These are phyloP conservation scores for Carterocephalus palaemon DNA, from an alignment of 2,888 invertebrate genomes.

Conservation along the genomic window DNA sequence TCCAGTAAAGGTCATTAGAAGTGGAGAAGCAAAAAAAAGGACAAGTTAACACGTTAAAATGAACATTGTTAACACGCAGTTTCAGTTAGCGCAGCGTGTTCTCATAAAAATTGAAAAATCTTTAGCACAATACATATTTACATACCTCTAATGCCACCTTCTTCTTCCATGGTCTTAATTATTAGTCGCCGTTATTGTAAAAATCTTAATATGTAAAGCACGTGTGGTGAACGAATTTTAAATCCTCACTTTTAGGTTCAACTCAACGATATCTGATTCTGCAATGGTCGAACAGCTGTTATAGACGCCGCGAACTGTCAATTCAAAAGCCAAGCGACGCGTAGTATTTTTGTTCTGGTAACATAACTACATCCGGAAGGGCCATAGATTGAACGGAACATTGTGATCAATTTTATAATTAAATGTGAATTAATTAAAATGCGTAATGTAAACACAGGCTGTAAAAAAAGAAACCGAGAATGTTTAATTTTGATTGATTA, in stretches of 20 bases:
- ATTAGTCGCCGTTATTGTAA: slow-evolving; percentile 14
- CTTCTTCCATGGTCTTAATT: slow-evolving; percentile 55
- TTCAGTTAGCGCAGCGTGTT: slow-evolving; percentile 21
- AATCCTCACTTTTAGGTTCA: slow-evolving; percentile 49
- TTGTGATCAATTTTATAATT: too few relatives aligned
- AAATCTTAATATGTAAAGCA: slow-evolving; percentile 44
- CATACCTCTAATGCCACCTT: slow-evolving; percentile 55
- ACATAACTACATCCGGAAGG: slow-evolving; percentile 36
- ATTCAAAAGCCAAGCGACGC: slow-evolving; percentile 53
- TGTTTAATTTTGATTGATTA: too few relatives aligned
- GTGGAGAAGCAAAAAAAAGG: too few relatives aligned
- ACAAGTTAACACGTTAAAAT: not conserved
- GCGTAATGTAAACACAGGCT: too few relatives aligned
- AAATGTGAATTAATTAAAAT: too few relatives aligned
- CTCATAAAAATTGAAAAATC: slow-evolving; percentile 1
- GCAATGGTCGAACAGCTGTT: slow-evolving; percentile 68
- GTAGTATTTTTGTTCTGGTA: slow-evolving; percentile 37
- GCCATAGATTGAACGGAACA: slow-evolving; percentile 32
- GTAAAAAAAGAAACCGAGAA: too few relatives aligned
- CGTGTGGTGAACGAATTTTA: slow-evolving; percentile 55
- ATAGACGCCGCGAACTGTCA: slow-evolving; percentile 68
- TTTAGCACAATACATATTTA: slow-evolving; percentile 23
- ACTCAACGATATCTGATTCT: too few relatives aligned
- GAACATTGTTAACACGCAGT: slow-evolving; percentile 30
- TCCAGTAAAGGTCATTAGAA: too few relatives aligned